A percentile compares a stretch with the other conserved stretches of the same genome.
These are phyloP conservation scores for Zaprionus vittiger DNA, from an alignment of 1,140 invertebrate genomes.

Conservation along the genomic window DNA sequence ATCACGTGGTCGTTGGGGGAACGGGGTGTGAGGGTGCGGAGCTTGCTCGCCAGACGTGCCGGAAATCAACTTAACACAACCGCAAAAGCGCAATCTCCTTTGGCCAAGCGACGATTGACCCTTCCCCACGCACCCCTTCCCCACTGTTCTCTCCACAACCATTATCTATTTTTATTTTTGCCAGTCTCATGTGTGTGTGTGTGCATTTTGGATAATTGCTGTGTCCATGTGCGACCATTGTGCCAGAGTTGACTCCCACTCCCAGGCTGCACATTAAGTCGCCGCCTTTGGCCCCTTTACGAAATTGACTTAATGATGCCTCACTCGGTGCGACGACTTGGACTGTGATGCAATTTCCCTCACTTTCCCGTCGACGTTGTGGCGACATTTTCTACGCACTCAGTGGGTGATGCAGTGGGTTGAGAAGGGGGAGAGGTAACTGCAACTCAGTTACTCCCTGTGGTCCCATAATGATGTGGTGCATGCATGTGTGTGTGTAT, in stretches of 20 bases:
- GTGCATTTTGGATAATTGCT: constrained; percentile 70
- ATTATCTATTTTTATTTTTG: constrained; percentile 7
- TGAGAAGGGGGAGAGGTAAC: neutral
- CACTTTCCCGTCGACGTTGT: constrained; percentile 28
- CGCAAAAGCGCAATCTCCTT: constrained; percentile 76
- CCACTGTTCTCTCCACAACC: neutral
- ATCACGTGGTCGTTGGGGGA: neutral
- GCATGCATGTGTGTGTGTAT: constrained; percentile 27
- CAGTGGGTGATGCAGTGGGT: neutral
- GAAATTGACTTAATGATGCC: constrained; percentile 72
- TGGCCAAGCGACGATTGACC: neutral
- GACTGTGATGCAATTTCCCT: neutral
- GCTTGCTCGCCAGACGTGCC: constrained; percentile 55
- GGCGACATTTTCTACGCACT: constrained; percentile 50
- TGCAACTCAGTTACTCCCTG: constrained; percentile 45
- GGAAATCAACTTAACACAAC: constrained; percentile 78
- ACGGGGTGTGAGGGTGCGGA: neutral
- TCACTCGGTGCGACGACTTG: constrained; percentile 37
- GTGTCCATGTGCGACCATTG: constrained; percentile 47
- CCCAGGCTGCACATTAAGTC: constrained; percentile 66
- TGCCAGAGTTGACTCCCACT: constrained; percentile 16
- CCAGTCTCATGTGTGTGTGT: constrained; percentile 18
- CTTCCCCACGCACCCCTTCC: neutral
- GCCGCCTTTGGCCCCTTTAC: constrained; percentile 1
- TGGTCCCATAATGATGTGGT: constrained; percentile 72